Evolutionary conservation across 2,888 invertebrate genomes (phyloP).

Genomic region (Idaea aversata): DNA sequence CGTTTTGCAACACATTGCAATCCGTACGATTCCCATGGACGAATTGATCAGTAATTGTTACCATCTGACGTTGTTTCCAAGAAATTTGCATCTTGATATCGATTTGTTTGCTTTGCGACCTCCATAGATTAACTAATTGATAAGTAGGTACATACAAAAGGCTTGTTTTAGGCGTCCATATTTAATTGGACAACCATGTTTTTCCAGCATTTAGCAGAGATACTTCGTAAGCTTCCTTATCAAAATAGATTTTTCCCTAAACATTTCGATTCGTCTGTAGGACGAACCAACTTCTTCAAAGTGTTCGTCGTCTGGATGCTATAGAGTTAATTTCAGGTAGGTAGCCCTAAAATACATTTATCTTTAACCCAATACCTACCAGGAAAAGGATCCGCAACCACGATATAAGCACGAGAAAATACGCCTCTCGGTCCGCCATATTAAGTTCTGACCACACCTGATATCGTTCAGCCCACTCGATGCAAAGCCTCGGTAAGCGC

Average conservation of each 20-base stretch:
- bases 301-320: too few species aligned
- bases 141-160: not conserved
- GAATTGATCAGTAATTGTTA: constrained; percentile 21
- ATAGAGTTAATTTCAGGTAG: too few species aligned
- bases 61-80: constrained; percentile 13
- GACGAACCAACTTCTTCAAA: too few species aligned
- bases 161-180: not conserved
- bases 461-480: not conserved
- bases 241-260: too few species aligned
- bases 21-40: constrained; percentile 28
- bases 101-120: constrained; percentile 17
- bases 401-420: not conserved
- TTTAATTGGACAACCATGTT: not conserved
- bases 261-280: too few species aligned
- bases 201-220: not conserved
- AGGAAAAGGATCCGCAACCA: too few species aligned
- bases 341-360: too few species aligned
- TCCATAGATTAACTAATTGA: not conserved
- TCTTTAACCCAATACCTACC: too few species aligned
- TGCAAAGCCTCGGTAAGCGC: not conserved
- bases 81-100: constrained; percentile 12
- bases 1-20: not conserved
- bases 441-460: not conserved
- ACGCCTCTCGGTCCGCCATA: not conserved
- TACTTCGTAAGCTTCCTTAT: too few species aligned